A percentile compares a stretch with the other conserved stretches of the same genome.
phyloP scores from a whole-genome alignment of 2,797 vertebrate genomes.

The Acrossocheilus wenchowensis region DNA sequence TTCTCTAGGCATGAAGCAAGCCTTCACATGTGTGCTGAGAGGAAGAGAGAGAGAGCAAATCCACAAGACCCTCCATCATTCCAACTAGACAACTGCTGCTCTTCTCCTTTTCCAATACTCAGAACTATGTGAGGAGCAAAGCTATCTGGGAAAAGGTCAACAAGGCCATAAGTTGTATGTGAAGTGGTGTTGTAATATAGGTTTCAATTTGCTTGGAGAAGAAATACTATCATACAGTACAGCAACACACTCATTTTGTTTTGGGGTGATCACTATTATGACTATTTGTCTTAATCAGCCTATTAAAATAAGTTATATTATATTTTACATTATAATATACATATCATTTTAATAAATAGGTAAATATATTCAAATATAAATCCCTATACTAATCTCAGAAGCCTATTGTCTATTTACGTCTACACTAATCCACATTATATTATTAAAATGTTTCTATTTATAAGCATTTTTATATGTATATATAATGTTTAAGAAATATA shows the following conservation, averaged over 20 bases:
- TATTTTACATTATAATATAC: background rate
- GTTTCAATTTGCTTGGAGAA: conserved; percentile 33
- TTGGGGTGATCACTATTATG: background rate
- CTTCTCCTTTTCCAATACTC: conserved; percentile 15
- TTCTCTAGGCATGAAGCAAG: conserved; percentile 24
- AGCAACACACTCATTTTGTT: background rate
- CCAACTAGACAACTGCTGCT: conserved; percentile 11
- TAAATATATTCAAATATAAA: background rate
- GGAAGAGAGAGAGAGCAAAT: conserved; percentile 27
- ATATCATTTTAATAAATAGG: background rate
- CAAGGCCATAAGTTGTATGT: conserved; percentile 8
- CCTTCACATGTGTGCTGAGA: conserved; percentile 6
- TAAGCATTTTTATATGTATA: background rate
- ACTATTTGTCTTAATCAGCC: background rate
- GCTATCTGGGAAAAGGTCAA: conserved; percentile 33
- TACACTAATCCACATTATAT: background rate
- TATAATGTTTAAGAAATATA: background rate
- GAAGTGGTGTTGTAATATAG: background rate
- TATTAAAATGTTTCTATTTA: background rate
- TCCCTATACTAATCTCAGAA: background rate
- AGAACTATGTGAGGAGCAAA: conserved; percentile 4
- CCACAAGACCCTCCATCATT: conserved; percentile 6
- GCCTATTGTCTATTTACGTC: background rate
- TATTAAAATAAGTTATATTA: background rate
- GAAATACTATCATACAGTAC: background rate